These are phyloP conservation scores for Macrosiphum euphorbiae DNA, from an alignment of 2,888 invertebrate species.

Conservation along the genomic window DNA sequence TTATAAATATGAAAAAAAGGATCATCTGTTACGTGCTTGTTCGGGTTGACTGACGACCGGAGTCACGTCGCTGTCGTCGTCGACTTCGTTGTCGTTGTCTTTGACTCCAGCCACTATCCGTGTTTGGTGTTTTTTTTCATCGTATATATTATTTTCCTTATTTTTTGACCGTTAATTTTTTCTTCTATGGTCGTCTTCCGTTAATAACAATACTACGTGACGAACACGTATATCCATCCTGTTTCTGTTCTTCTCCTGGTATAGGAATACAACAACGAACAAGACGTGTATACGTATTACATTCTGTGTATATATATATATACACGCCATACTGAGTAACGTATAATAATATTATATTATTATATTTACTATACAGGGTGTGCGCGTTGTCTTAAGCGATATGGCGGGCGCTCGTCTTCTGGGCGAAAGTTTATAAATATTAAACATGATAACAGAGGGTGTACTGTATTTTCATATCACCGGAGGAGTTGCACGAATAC, in stretches of 20 bases:
- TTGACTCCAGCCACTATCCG: slow-evolving; percentile 38
- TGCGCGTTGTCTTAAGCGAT: neutral
- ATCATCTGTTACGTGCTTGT: slow-evolving; percentile 62
- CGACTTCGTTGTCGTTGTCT: slow-evolving; percentile 5
- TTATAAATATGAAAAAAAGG: slow-evolving; percentile 60
- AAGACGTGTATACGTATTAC: neutral
- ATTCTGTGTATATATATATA: neutral
- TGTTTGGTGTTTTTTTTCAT: slow-evolving; percentile 8
- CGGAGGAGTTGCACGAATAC: neutral
- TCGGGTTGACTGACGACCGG: slow-evolving; percentile 52
- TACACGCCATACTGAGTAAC: neutral
- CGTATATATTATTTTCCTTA: neutral
- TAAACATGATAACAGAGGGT: neutral
- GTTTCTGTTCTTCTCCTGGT: slow-evolving; percentile 14
- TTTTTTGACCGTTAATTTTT: slow-evolving; percentile 56
- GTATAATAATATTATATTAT: slow-evolving; percentile 27
- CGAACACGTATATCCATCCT: slow-evolving; percentile 39
- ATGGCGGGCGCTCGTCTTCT: neutral
- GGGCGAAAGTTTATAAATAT: neutral
- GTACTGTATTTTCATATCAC: neutral
- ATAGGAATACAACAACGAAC: slow-evolving; percentile 7
- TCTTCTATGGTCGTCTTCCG: slow-evolving; percentile 38
- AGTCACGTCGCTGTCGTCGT: slow-evolving; percentile 53
- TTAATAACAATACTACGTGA: slow-evolving; percentile 57
- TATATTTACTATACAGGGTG: slow-evolving; percentile 34